Percentiles rank a stretch among this genome's conserved stretches.
Conservation (phyloP, 2,888 invertebrate genomes). For the Rhingia rostrata region DNA sequence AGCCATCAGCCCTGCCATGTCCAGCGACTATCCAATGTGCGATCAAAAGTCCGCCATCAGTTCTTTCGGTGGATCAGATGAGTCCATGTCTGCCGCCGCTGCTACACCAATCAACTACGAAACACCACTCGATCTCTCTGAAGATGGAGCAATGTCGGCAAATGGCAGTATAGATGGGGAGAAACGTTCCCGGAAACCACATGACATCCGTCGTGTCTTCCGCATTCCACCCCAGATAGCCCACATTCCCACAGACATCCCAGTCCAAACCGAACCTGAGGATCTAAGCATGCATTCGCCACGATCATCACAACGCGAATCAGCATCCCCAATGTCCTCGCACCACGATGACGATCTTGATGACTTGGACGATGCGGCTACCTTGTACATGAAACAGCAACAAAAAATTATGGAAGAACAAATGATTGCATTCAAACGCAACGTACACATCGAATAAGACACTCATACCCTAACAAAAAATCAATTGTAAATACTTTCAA, state of each 20-base stretch:
- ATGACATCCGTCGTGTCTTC: slow-evolving; percentile 84
- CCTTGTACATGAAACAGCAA: slow-evolving; percentile 84
- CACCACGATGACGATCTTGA: slow-evolving; percentile 84
- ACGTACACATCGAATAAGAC: slow-evolving; percentile 73
- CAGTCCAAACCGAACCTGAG: slow-evolving; percentile 96
- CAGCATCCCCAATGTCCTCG: slow-evolving; percentile 65
- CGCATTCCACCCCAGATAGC: slow-evolving; percentile 83
- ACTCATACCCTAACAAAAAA: background rate
- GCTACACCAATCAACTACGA: slow-evolving; percentile 75
- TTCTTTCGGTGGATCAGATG: slow-evolving; percentile 81
- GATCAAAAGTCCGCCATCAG: slow-evolving; percentile 81
- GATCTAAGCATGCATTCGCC: slow-evolving; percentile 90
- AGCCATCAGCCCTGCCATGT: slow-evolving; percentile 80
- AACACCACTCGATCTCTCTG: slow-evolving; percentile 83
- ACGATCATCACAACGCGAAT: slow-evolving; percentile 78
- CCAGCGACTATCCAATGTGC: slow-evolving; percentile 79
- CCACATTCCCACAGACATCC: slow-evolving; percentile 83
- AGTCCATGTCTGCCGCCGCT: slow-evolving; percentile 76
- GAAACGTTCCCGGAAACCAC: slow-evolving; percentile 82
- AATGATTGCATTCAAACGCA: slow-evolving; percentile 67
- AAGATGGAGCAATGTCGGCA: slow-evolving; percentile 83
- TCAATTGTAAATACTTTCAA: slow-evolving; percentile 54
- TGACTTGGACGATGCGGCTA: slow-evolving; percentile 84
- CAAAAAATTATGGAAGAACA: slow-evolving; percentile 75
- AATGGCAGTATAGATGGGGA: slow-evolving; percentile 78